Conservation (phyloP, 1,140 invertebrate genomes). For the Brachionus rubens region DNA sequence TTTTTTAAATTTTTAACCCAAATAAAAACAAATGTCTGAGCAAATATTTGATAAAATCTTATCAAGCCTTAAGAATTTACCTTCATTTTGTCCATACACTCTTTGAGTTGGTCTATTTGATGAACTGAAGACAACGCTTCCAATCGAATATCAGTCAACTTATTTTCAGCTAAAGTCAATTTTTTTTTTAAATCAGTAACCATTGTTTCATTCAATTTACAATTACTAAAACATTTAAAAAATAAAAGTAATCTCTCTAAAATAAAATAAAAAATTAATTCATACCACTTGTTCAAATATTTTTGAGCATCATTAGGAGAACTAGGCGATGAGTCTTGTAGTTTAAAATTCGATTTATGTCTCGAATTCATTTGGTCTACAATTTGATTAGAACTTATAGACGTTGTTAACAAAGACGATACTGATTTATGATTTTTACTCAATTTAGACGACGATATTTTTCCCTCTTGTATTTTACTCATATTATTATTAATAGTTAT, state of each 20-base stretch:
- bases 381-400: slow-evolving; percentile 33
- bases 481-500: slow-evolving; percentile 36
- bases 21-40: too few species aligned
- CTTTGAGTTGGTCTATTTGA: slow-evolving; percentile 89
- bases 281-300: not conserved
- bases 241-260: not conserved
- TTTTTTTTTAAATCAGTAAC: slow-evolving; percentile 87
- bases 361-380: slow-evolving; percentile 16
- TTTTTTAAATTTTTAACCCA: too few species aligned
- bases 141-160: slow-evolving; percentile 87
- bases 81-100: slow-evolving; percentile 91
- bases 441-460: not conserved
- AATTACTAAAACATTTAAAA: slow-evolving; percentile 14
- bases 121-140: slow-evolving; percentile 92
- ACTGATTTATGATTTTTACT: slow-evolving; percentile 44
- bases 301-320: not conserved
- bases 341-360: not conserved
- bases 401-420: slow-evolving; percentile 25
- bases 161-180: slow-evolving; percentile 88
- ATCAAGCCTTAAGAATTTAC: slow-evolving; percentile 1
- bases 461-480: not conserved
- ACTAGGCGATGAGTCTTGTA: not conserved
- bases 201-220: slow-evolving; percentile 51
- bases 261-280: not conserved
- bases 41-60: too few species aligned